A percentile compares a stretch with the other conserved stretches of the same genome.
phyloP scores from a whole-genome alignment of 2,888 invertebrate species.

The Drosophila incognita region DNA sequence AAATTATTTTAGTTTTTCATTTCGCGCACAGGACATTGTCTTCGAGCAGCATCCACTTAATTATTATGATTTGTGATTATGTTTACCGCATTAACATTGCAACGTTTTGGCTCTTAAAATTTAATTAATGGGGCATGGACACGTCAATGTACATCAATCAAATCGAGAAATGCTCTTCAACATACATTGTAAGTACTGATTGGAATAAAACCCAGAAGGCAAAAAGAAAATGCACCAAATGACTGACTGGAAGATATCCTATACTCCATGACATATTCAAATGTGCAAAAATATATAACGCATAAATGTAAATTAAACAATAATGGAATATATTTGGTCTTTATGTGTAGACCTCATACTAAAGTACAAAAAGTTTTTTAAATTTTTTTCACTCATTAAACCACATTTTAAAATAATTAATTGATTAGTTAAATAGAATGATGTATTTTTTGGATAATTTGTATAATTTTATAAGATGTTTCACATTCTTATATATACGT shows the following conservation, averaged over 20 bases:
- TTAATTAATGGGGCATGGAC: constrained; percentile 67
- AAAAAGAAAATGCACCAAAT: constrained; percentile 6
- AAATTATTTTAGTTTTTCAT: neutral
- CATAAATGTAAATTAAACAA: neutral
- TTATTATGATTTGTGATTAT: constrained; percentile 1
- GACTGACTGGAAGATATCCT: neutral
- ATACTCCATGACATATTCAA: neutral
- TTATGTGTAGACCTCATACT: neutral
- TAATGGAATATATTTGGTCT: neutral
- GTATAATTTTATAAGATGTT: neutral
- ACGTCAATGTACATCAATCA: constrained; percentile 74
- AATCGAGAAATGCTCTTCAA: constrained; percentile 34
- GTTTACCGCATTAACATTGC: constrained; percentile 61
- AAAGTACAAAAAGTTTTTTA: neutral
- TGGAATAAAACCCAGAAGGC: constrained; percentile 4
- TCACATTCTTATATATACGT: neutral
- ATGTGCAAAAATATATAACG: neutral
- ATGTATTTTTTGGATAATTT: neutral
- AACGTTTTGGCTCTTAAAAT: constrained; percentile 44
- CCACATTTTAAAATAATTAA: neutral
- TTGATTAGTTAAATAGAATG: neutral
- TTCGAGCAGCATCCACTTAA: neutral
- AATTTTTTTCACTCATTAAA: neutral
- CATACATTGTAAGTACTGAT: constrained; percentile 15
- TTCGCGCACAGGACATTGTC: neutral